Conservation (phyloP, 2,888 invertebrate species). For the Sialis lutaria region DNA sequence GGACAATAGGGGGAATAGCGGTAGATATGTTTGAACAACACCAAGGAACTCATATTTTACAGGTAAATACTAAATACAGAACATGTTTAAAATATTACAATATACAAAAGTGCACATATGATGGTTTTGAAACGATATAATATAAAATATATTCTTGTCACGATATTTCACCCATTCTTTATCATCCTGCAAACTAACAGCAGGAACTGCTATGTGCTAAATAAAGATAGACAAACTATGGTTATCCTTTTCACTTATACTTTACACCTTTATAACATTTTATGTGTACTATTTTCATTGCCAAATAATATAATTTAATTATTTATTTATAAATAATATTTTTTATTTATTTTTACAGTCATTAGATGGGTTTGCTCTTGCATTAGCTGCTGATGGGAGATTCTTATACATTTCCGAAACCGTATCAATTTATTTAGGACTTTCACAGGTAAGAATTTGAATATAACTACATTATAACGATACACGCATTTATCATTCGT, state of each 20-base stretch:
- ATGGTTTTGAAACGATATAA: too few relatives aligned
- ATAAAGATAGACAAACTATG: too few relatives aligned
- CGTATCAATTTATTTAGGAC: constrained; percentile 97
- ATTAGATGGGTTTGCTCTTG: constrained; percentile 93
- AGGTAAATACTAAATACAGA: constrained; percentile 38
- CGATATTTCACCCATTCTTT: constrained; percentile 27
- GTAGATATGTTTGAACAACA: constrained; percentile 89
- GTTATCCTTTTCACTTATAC: too few relatives aligned
- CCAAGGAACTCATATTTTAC: constrained; percentile 93
- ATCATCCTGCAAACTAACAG: constrained; percentile 10
- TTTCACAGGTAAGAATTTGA: constrained; percentile 73
- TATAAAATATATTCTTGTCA: constrained; percentile 13
- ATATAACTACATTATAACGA: neutral
- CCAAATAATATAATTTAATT: neutral
- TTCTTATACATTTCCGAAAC: constrained; percentile 99
- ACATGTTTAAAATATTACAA: neutral
- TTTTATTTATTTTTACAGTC: constrained; percentile 41
- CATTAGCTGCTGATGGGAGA: constrained; percentile 87
- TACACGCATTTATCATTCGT: neutral
- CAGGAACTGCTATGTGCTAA: too few relatives aligned
- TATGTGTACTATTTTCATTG: neutral
- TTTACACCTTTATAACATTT: too few relatives aligned
- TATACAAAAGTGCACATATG: neutral
- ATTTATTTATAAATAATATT: neutral
- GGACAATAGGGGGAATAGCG: constrained; percentile 55